Percentiles rank a stretch among this genome's conserved stretches.
phyloP scores from a whole-genome alignment of 2,113 vertebrate genomes.

The Dicrurus megarhynchus region DNA sequence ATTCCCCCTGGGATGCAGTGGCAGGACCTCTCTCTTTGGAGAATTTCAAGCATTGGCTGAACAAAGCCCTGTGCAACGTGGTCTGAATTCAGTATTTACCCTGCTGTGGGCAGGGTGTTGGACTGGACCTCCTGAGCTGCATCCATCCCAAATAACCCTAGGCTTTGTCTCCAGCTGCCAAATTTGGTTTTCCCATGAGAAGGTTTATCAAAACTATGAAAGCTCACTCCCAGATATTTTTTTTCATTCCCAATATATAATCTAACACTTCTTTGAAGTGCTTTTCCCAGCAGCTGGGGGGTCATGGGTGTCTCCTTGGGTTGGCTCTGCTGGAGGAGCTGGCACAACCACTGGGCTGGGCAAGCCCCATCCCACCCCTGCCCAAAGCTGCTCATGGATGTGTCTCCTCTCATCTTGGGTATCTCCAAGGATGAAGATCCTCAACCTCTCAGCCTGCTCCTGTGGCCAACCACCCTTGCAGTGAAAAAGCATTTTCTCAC shows the following conservation, averaged over 20 bases:
- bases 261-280: background rate
- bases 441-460: background rate
- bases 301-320: accelerated
- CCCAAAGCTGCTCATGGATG: background rate
- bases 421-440: background rate
- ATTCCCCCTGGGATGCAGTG: background rate
- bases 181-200: background rate
- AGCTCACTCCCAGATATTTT: background rate
- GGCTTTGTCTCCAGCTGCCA: background rate
- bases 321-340: background rate
- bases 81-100: background rate
- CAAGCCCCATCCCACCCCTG: background rate
- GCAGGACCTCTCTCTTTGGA: background rate
- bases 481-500: background rate
- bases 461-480: background rate
- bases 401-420: background rate
- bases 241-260: background rate
- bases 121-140: background rate
- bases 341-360: background rate
- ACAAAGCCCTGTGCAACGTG: background rate
- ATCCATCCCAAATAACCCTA: background rate
- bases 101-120: background rate
- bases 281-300: background rate
- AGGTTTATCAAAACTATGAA: background rate
- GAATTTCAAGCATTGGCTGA: background rate